A percentile compares a stretch with the other conserved stretches of the same genome.
These are phyloP conservation scores for Drosophila flavopinicola DNA, from an alignment of 2,888 invertebrate species.

Conservation along the genomic window DNA sequence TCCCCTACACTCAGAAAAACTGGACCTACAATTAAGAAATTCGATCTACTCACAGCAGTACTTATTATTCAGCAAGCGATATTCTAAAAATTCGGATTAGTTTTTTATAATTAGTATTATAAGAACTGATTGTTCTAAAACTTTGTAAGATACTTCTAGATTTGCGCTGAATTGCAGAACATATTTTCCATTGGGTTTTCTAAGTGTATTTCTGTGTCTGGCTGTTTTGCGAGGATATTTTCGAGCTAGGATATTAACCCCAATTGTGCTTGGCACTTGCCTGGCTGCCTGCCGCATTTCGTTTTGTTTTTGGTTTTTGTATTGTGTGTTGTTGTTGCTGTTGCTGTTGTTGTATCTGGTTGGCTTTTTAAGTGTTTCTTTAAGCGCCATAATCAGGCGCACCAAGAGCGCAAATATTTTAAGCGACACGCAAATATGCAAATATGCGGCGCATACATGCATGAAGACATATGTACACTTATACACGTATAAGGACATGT, in stretches of 20 bases:
- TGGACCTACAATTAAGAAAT: too few relatives aligned
- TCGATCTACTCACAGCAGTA: too few relatives aligned
- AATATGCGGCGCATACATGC: slow-evolving; percentile 59
- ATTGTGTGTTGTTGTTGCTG: slow-evolving; percentile 8
- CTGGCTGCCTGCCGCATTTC: slow-evolving; percentile 38
- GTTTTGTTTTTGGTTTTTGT: slow-evolving; percentile 18
- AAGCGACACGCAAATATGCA: slow-evolving; percentile 79
- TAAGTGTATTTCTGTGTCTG: slow-evolving; percentile 34
- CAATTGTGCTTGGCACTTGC: slow-evolving; percentile 76
- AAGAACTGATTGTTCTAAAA: too few relatives aligned
- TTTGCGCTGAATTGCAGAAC: too few relatives aligned
- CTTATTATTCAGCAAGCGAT: too few relatives aligned
- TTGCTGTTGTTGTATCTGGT: slow-evolving; percentile 39
- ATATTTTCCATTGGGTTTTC: too few relatives aligned
- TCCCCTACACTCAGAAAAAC: not conserved
- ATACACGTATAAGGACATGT: slow-evolving; percentile 16
- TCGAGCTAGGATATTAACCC: slow-evolving; percentile 79
- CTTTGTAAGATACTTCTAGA: too few relatives aligned
- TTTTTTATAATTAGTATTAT: too few relatives aligned
- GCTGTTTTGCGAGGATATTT: slow-evolving; percentile 57
- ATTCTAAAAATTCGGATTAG: too few relatives aligned
- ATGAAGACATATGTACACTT: slow-evolving; percentile 35
- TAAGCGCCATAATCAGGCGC: slow-evolving; percentile 80
- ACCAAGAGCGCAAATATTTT: slow-evolving; percentile 67
- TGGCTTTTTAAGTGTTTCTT: slow-evolving; percentile 77